A percentile compares a stretch with the other conserved stretches of the same genome.
Evolutionary conservation across 2,113 vertebrate species (phyloP).

Genomic region (Crotalus horridus): DNA sequence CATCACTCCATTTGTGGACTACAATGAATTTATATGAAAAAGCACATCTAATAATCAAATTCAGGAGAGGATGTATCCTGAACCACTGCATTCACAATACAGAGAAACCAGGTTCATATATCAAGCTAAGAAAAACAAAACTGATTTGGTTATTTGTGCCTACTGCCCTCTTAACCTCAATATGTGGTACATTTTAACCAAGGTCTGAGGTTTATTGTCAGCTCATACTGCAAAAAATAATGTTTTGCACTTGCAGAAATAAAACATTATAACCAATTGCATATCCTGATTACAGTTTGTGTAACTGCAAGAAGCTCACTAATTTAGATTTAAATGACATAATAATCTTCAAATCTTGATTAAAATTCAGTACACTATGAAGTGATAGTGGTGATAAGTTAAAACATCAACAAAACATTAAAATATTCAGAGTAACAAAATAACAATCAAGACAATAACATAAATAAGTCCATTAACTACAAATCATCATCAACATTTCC

Average conservation of each 20-base stretch:
- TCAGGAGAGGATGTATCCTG: conserved; percentile 19
- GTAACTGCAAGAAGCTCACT: background rate
- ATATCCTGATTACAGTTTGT: background rate
- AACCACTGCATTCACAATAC: background rate
- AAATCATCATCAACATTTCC: background rate
- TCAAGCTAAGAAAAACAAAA: background rate
- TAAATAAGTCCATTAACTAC: background rate
- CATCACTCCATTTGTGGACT: conserved; percentile 55
- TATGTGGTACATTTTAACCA: background rate
- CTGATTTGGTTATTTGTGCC: background rate
- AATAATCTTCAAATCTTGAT: background rate
- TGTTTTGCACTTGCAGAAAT: background rate
- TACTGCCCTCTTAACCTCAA: background rate
- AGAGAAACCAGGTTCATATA: background rate
- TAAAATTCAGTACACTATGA: background rate
- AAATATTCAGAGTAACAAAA: background rate
- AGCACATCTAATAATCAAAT: conserved; percentile 24
- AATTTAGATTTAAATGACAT: background rate
- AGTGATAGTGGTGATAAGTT: background rate
- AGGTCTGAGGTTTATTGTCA: background rate
- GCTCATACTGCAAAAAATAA: background rate
- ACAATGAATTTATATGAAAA: conserved; percentile 25
- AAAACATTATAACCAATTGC: background rate
- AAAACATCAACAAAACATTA: background rate
- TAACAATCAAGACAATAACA: background rate